Evolutionary conservation across 2,888 invertebrate species (phyloP).

Genomic region (Halocaridina rubra): DNA sequence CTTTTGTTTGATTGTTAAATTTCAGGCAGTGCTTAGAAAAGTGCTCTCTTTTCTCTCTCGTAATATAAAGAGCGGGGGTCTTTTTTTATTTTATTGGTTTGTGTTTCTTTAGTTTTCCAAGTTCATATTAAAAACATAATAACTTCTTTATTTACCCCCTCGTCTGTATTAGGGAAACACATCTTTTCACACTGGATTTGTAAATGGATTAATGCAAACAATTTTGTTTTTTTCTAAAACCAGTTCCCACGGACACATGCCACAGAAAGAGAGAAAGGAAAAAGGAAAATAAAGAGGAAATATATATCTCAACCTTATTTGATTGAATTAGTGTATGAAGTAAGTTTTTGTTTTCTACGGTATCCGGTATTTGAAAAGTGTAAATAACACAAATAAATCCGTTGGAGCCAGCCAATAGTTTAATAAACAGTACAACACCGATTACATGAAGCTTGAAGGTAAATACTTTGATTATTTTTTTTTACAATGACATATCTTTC

Average conservation of each 20-base stretch:
- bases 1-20: too few relatives aligned
- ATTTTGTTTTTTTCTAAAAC: not conserved
- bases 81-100: not conserved
- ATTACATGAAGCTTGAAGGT: conserved; percentile 55
- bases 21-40: not conserved
- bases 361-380: too few relatives aligned
- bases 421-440: conserved; percentile 26
- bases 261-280: too few relatives aligned
- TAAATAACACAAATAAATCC: not conserved
- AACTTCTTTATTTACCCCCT: not conserved
- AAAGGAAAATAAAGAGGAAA: too few relatives aligned
- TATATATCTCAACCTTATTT: too few relatives aligned
- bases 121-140: conserved; percentile 30
- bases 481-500: not conserved
- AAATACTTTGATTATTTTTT: not conserved
- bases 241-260: too few relatives aligned
- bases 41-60: not conserved
- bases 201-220: not conserved
- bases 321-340: too few relatives aligned
- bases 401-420: not conserved
- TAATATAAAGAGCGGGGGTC: not conserved
- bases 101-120: conserved; percentile 6
- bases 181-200: not conserved
- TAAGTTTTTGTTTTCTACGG: too few relatives aligned
- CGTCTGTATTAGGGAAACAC: conserved; percentile 20